Evolutionary conservation across 2,888 invertebrate genomes (phyloP).

Genomic region (Meiosimyza decipiens): DNA sequence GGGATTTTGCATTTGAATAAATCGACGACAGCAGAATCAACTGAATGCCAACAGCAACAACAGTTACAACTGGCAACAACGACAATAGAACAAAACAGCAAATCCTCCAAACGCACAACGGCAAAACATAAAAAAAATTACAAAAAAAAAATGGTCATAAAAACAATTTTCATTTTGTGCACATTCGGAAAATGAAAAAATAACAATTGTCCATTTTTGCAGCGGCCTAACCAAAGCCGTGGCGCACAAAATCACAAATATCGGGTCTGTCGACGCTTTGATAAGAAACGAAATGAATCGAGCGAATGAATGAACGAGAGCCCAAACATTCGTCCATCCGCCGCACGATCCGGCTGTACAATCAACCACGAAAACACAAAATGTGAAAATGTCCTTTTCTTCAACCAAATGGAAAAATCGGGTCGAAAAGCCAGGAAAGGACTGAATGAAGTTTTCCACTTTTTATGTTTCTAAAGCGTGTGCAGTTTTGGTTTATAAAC

Average conservation of each 20-base stretch:
- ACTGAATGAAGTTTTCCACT: too few species aligned
- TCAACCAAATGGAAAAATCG: too few species aligned
- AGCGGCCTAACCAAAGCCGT: slow-evolving; percentile 18
- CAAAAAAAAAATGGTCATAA: slow-evolving; percentile 38
- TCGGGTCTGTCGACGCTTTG: slow-evolving; percentile 49
- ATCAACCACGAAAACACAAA: slow-evolving; percentile 29
- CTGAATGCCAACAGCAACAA: background rate
- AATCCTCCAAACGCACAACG: slow-evolving; percentile 6
- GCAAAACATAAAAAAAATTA: slow-evolving; percentile 26
- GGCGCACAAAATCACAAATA: slow-evolving; percentile 37
- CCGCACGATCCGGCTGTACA: slow-evolving; percentile 29
- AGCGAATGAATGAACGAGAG: background rate
- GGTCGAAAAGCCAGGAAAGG: background rate
- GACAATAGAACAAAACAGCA: slow-evolving; percentile 34
- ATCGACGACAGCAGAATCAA: slow-evolving; percentile 43
- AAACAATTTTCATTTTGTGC: slow-evolving; percentile 46
- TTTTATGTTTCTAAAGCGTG: too few species aligned
- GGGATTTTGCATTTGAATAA: slow-evolving; percentile 52
- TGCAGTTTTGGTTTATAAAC: too few species aligned
- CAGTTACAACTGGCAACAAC: slow-evolving; percentile 6
- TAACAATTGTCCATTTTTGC: slow-evolving; percentile 45
- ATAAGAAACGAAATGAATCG: slow-evolving; percentile 42
- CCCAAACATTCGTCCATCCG: slow-evolving; percentile 7
- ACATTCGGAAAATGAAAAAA: slow-evolving; percentile 47
- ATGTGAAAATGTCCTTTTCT: slow-evolving; percentile 11